Evolutionary conservation across 2,797 vertebrate species (phyloP), one percentile per base, ranked within the genome.

Genomic region (Vespertilio murinus): DNA sequence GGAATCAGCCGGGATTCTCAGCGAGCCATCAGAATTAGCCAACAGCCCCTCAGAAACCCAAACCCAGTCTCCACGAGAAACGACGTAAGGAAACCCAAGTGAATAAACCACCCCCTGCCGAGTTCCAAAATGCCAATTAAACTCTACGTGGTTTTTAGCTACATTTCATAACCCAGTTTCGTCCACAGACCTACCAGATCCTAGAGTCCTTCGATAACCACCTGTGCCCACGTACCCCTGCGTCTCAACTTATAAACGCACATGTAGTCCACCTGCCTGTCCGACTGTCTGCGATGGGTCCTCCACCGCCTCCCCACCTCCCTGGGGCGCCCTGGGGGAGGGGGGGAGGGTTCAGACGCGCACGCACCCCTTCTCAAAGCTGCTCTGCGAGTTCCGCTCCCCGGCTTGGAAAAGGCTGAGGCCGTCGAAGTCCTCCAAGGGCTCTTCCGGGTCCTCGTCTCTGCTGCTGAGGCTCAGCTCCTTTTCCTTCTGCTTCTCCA

Each of bases 401-500:
- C 93, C 97, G n/a, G 96, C 79, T 38, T 97, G 94, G 22, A 98
- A 93, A 0, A 98, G 95, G 35, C 98, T 95, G 85, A 99, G 97
- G 56, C 98, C 97, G 61, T 98, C 97, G 0, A 94, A 93, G 13
- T 95, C 61, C 42, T 90, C 88, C 0, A 88, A n/a, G 49, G 82
- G 17, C 23, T 96, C 95, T 18, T 95, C 38, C 14, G 74, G 13
- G 0, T 65, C 86, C 3, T n/a, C 59, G 0, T 2, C 28, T 17
- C 45, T 61, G 25, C 35, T 94, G 77, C 94, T 64, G 47, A 85
- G 91, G n/a, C 74, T 95, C 49, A 79, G 80, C 47, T 98, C 96
- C 77, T 96, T 98, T 40, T 98, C 98, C 77, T 97, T 98, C 95
- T 96, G 98, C 71, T 82, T 98, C 65, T 98, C 98, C 97, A 98